Conservation (phyloP, 2,888 invertebrate genomes). For the Xylocampa areola region DNA sequence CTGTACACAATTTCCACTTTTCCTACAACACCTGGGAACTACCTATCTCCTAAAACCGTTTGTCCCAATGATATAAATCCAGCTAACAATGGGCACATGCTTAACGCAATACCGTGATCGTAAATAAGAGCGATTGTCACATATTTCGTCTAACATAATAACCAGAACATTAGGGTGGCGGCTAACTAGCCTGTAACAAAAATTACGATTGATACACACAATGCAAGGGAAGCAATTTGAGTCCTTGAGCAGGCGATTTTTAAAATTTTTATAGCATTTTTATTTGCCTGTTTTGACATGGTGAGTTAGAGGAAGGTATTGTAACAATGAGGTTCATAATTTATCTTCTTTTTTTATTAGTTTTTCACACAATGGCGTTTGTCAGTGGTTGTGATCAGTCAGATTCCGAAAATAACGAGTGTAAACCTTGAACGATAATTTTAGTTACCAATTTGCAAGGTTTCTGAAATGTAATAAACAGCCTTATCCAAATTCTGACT, state of each 20-base stretch:
- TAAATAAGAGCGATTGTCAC: constrained; percentile 64
- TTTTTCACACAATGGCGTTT: constrained; percentile 3
- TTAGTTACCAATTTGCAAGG: too few relatives aligned
- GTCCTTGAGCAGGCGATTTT: constrained; percentile 44
- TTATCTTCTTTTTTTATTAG: constrained; percentile 44
- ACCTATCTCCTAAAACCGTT: constrained; percentile 24
- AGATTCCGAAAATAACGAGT: too few relatives aligned
- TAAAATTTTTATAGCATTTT: constrained; percentile 51
- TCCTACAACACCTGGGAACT: constrained; percentile 7
- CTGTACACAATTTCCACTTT: constrained; percentile 8
- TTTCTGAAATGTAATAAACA: too few relatives aligned
- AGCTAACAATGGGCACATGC: constrained; percentile 41
- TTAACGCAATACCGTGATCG: constrained; percentile 50
- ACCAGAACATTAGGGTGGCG: constrained; percentile 42
- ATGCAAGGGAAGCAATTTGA: constrained; percentile 37
- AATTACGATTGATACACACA: constrained; percentile 42
- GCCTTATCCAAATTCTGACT: too few relatives aligned
- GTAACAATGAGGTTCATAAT: constrained; percentile 20
- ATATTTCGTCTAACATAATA: constrained; percentile 62
- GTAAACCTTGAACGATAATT: too few relatives aligned
- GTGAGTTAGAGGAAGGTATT: constrained; percentile 3
- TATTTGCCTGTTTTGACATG: constrained; percentile 39
- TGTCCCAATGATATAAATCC: constrained; percentile 49
- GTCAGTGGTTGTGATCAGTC: too few relatives aligned
- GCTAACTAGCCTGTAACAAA: constrained; percentile 46